These are phyloP conservation scores for Trididemnum nubilum DNA, from an alignment of 23 tunicate species.

Conservation along the genomic window DNA sequence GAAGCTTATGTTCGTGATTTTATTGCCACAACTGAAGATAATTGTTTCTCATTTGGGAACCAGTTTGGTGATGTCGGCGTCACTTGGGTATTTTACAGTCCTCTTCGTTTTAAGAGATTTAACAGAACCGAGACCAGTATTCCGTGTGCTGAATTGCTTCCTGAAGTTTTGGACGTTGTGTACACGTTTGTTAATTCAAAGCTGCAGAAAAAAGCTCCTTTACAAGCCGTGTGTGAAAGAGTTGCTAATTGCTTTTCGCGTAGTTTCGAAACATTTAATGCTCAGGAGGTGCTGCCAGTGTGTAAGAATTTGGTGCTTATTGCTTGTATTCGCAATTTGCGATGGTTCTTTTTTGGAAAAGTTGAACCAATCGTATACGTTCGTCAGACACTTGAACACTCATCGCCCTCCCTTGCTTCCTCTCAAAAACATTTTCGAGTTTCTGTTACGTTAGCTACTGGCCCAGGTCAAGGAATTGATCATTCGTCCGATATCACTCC, in stretches of 20 bases:
- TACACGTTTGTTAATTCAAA: constrained; percentile 15
- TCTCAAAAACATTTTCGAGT: too few relatives aligned
- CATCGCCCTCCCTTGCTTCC: too few relatives aligned
- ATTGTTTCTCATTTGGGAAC: constrained; percentile 32
- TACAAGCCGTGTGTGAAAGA: constrained; percentile 20
- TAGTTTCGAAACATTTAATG: constrained; percentile 6
- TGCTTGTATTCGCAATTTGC: constrained; percentile 41
- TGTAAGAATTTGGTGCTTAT: constrained; percentile 34
- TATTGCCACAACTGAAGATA: constrained; percentile 10
- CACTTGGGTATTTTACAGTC: constrained; percentile 23
- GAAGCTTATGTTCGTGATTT: constrained; percentile 65
- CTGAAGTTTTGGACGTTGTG: not conserved
- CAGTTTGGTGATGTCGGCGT: constrained; percentile 45
- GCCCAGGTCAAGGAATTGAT: too few relatives aligned
- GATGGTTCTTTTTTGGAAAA: constrained; percentile 39
- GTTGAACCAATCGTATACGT: constrained; percentile 18
- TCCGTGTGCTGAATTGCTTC: constrained; percentile 20
- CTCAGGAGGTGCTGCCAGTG: constrained; percentile 26
- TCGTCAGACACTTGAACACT: too few relatives aligned
- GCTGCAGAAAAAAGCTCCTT: constrained; percentile 12
- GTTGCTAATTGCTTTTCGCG: constrained; percentile 1
- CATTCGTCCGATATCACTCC: too few relatives aligned
- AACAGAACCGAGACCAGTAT: not conserved
- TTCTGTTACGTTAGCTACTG: too few relatives aligned
- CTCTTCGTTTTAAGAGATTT: not conserved